Percentiles rank a stretch among this genome's conserved stretches.
phyloP scores from a whole-genome alignment of 2,113 vertebrate genomes.

The Lagopus muta region DNA sequence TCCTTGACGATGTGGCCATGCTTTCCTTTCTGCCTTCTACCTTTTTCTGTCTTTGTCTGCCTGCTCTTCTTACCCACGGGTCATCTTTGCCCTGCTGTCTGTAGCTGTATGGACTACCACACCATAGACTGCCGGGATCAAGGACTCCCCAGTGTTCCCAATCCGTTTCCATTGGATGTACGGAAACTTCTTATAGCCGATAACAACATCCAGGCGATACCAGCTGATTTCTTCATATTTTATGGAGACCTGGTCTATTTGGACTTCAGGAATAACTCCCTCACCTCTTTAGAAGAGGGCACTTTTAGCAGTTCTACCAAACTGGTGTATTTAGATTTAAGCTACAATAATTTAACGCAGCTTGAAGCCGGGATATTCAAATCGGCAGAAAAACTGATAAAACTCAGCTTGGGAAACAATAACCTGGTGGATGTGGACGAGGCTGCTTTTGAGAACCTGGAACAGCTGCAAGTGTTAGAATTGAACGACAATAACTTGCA shows the following conservation, averaged over 20 bases:
- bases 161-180: slow-evolving; percentile 92
- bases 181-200: slow-evolving; percentile 91
- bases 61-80: slow-evolving; percentile 67
- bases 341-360: slow-evolving; percentile 94
- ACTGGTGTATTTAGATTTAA: slow-evolving; percentile 93
- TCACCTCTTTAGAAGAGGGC: slow-evolving; percentile 89
- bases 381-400: slow-evolving; percentile 91
- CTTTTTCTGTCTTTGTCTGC: slow-evolving; percentile 65
- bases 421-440: slow-evolving; percentile 88
- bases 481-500: slow-evolving; percentile 91
- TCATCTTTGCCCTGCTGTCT: slow-evolving; percentile 85
- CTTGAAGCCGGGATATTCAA: slow-evolving; percentile 90
- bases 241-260: slow-evolving; percentile 95
- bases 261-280: slow-evolving; percentile 95
- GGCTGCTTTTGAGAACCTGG: slow-evolving; percentile 91
- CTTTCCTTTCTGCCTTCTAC: slow-evolving; percentile 68
- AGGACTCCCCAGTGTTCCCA: slow-evolving; percentile 90
- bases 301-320: slow-evolving; percentile 92
- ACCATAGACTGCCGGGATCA: slow-evolving; percentile 90
- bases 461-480: slow-evolving; percentile 92
- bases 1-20: slow-evolving; percentile 81
- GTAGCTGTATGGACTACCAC: slow-evolving; percentile 90
- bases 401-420: slow-evolving; percentile 91
- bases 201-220: slow-evolving; percentile 92
- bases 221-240: slow-evolving; percentile 94